Percentiles rank a stretch among this genome's conserved stretches.
These are phyloP conservation scores for Sminthurides aquaticus DNA, from an alignment of 2,888 invertebrate species.

Conservation along the genomic window DNA sequence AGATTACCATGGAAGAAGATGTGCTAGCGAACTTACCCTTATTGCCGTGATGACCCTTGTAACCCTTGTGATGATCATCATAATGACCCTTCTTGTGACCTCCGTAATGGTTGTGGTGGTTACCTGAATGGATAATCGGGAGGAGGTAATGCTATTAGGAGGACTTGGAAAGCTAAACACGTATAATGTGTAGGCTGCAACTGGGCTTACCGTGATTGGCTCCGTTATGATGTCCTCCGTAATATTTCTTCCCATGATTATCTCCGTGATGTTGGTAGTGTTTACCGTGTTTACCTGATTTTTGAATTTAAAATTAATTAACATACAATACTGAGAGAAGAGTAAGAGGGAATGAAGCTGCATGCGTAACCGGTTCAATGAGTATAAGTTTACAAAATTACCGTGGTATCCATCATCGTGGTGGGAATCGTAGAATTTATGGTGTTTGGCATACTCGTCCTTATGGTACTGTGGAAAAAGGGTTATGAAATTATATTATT, in stretches of 20 bases:
- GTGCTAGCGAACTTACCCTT: too few relatives aligned
- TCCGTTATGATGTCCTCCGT: conserved; percentile 35
- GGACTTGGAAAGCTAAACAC: too few relatives aligned
- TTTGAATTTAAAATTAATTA: not conserved
- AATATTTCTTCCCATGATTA: conserved; percentile 32
- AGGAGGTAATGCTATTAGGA: not conserved
- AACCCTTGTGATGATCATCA: conserved; percentile 33
- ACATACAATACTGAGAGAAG: not conserved
- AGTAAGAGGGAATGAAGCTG: too few relatives aligned
- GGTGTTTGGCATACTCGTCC: conserved; percentile 35
- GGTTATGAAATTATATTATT: too few relatives aligned
- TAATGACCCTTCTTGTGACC: conserved; percentile 32
- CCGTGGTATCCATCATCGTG: conserved; percentile 22
- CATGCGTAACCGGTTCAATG: too few relatives aligned
- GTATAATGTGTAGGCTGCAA: too few relatives aligned
- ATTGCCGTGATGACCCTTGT: conserved; percentile 27
- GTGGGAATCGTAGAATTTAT: conserved; percentile 28
- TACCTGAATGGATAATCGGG: not conserved
- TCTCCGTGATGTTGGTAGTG: conserved; percentile 26
- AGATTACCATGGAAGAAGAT: too few relatives aligned
- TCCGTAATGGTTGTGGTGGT: conserved; percentile 35
- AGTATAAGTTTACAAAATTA: too few relatives aligned
- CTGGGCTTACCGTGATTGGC: conserved; percentile 22
- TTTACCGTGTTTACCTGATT: conserved; percentile 16
- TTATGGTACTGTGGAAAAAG: conserved; percentile 29